Evolutionary conservation across 1,140 invertebrate genomes (phyloP).

Genomic region (Dreissena rostriformis): DNA sequence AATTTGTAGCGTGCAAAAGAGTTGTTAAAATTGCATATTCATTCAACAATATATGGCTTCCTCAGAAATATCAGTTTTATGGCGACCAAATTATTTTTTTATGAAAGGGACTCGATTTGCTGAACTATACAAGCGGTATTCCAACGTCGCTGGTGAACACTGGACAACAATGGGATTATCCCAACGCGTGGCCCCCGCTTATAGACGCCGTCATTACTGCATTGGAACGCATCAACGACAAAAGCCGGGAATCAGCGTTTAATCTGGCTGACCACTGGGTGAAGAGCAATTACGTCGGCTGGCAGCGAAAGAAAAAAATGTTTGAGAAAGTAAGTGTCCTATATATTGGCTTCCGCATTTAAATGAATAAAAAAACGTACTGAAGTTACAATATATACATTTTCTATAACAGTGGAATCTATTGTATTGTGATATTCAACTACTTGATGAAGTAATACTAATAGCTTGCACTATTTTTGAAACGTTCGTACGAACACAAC

Average conservation of each 20-base stretch:
- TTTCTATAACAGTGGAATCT: too few relatives aligned
- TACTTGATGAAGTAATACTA: too few relatives aligned
- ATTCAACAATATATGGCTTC: not conserved
- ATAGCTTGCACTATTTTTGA: too few relatives aligned
- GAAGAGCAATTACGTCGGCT: constrained; percentile 90
- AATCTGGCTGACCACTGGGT: constrained; percentile 92
- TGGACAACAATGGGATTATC: constrained; percentile 97
- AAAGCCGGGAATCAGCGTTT: constrained; percentile 87
- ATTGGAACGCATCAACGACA: constrained; percentile 86
- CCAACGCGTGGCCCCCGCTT: constrained; percentile 96
- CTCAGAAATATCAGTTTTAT: too few relatives aligned
- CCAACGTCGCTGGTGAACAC: constrained; percentile 91
- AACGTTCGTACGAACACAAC: too few relatives aligned
- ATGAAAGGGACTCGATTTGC: constrained; percentile 32
- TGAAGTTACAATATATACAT: too few relatives aligned
- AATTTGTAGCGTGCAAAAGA: too few relatives aligned
- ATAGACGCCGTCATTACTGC: constrained; percentile 91
- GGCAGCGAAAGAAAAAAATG: constrained; percentile 88
- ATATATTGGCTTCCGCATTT: too few relatives aligned
- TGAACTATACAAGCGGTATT: constrained; percentile 86
- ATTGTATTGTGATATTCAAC: too few relatives aligned
- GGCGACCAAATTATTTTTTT: too few relatives aligned
- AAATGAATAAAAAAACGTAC: too few relatives aligned
- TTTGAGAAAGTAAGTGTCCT: constrained; percentile 91
- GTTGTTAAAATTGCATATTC: not conserved